Percentiles rank a stretch among this genome's conserved stretches.
phyloP scores from a whole-genome alignment of 2,888 invertebrate genomes.

The Copidosoma aretas region DNA sequence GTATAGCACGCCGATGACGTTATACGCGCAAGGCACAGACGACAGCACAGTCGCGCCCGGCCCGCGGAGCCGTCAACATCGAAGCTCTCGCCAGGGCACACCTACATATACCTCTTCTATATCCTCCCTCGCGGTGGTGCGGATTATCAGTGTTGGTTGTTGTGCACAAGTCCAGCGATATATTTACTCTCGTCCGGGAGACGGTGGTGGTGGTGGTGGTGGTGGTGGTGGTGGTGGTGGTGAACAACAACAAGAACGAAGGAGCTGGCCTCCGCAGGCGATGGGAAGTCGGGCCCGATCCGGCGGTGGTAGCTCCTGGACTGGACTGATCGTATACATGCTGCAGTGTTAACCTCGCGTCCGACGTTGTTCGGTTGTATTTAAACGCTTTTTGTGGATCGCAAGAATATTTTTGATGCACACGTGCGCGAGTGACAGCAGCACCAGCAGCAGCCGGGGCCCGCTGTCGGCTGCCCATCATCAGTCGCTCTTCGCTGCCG shows the following conservation, averaged over 20 bases:
- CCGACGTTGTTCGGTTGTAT: no score
- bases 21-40: constrained; percentile 7
- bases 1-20: constrained; percentile 24
- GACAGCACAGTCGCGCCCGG: constrained; percentile 54
- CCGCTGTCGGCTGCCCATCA: neutral
- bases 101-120: neutral
- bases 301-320: no score
- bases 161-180: no score
- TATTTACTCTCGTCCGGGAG: neutral
- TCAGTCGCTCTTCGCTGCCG: neutral
- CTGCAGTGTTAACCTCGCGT: no score
- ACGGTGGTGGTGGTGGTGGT: no score
- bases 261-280: no score
- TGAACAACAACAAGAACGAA: neutral
- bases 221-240: no score
- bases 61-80: constrained; percentile 55
- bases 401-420: constrained; percentile 5
- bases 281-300: no score
- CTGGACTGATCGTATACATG: no score
- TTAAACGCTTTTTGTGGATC: no score
- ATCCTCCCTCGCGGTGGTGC: neutral
- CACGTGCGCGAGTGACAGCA: constrained; percentile 34
- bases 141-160: no score
- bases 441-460: constrained; percentile 24
- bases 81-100: constrained; percentile 14